A percentile compares a stretch with the other conserved stretches of the same genome.
Evolutionary conservation across 2,888 invertebrate species (phyloP).

Genomic region (Lamproptera curius): DNA sequence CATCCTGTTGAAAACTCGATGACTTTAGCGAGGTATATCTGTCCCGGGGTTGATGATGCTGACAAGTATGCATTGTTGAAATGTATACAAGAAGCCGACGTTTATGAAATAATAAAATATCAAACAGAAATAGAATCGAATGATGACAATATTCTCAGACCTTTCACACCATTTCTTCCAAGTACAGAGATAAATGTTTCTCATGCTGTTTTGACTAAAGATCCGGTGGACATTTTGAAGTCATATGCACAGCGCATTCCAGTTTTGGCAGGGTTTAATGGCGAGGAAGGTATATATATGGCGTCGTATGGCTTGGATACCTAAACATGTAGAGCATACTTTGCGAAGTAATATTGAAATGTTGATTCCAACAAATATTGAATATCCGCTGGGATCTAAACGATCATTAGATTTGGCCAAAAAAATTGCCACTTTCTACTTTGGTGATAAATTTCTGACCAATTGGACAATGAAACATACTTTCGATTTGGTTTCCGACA

Average conservation of each 20-base stretch:
- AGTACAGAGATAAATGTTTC: conserved; percentile 44
- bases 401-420: conserved; percentile 27
- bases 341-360: conserved; percentile 30
- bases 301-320: background rate
- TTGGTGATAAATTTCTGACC: conserved; percentile 6
- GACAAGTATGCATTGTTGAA: conserved; percentile 24
- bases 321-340: conserved; percentile 16
- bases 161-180: conserved; percentile 43
- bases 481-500: conserved; percentile 27
- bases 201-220: conserved; percentile 41
- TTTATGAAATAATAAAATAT: conserved; percentile 31
- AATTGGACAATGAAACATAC: conserved; percentile 24
- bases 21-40: conserved; percentile 26
- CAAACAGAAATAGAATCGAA: conserved; percentile 26
- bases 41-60: conserved; percentile 22
- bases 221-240: conserved; percentile 34
- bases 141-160: conserved; percentile 27
- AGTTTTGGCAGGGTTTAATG: conserved; percentile 50
- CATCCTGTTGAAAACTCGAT: conserved; percentile 28
- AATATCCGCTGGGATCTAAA: conserved; percentile 28
- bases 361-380: conserved; percentile 34
- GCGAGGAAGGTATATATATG: conserved; percentile 43
- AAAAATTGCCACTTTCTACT: conserved; percentile 23
- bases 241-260: conserved; percentile 44
- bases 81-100: conserved; percentile 26